Evolutionary conservation across 2,888 invertebrate species (phyloP), one percentile per base, ranked within the genome.

Genomic region (Pseudolycoriella hygida): DNA sequence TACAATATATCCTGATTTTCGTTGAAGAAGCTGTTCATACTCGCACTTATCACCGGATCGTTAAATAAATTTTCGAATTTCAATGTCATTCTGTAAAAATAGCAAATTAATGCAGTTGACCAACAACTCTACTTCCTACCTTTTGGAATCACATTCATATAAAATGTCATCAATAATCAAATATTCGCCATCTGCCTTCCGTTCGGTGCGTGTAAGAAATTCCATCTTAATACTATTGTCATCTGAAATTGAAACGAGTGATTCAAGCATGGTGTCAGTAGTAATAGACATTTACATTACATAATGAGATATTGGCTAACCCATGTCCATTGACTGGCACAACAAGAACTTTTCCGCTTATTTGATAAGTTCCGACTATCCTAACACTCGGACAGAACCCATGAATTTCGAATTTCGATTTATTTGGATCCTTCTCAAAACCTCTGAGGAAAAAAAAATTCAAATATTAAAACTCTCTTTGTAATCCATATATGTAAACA

Each of bases 331-430:
- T 25, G 5, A 49, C 41, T 12, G 49, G 49, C 5, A 49, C 40
- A 40, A 47, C 32, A 5, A 49, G 32, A 18, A 40, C 43, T 17
- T 31, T 40, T 25, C 48, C 48, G 8, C 31, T 53, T 0, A 59
- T 46, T 11, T 42, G 46, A 32, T 64, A 64, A 0, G 57, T 55
- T 3, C 62, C 64, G 34, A 48, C 48, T 1, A 62, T 37, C 0
- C 19, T 19, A 1, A 62, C 37, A 19, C 20, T n/a, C 18, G 42
- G 39, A 8, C 42, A n/a, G 10, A 50, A 51, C 31, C 60, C 62
- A 45, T 62, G 57, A 50, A 64, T 52, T 51, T 64, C 63, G 31
- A 58, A 64, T 53, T 63, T 64, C 41, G 58, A 61, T 14, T 55
- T 59, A 2, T 52, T 47, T 0, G 63, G 59, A 56, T 63, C 57